phyloP scores from a whole-genome alignment of 2,888 invertebrate species.

The Tenthredo distinguenda region DNA sequence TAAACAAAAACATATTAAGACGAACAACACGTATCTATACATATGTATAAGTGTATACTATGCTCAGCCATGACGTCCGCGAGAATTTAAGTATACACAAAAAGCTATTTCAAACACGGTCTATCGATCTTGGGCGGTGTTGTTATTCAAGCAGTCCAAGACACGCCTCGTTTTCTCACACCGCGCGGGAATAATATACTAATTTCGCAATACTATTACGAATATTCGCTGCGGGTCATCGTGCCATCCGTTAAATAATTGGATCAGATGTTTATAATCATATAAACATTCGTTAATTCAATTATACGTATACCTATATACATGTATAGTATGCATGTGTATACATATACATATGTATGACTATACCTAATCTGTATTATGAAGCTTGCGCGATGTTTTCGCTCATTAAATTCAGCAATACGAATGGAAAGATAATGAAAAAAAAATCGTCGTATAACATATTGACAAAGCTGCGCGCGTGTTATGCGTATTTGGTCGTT shows the following conservation, averaged over 20 bases:
- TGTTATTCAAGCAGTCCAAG: background rate
- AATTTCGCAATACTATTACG: slow-evolving; percentile 18
- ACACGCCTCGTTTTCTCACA: slow-evolving; percentile 2
- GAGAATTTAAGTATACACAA: slow-evolving; percentile 26
- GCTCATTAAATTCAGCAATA: background rate
- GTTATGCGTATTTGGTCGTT: background rate
- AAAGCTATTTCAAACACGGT: slow-evolving; percentile 29
- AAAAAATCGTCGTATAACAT: background rate
- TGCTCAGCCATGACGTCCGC: background rate
- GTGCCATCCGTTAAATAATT: slow-evolving; percentile 14
- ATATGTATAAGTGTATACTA: background rate
- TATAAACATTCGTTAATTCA: background rate
- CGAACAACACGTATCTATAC: background rate
- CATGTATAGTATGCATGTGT: background rate
- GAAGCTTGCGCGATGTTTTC: background rate
- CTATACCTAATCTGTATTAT: background rate
- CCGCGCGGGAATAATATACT: background rate
- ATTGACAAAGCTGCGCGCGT: slow-evolving; percentile 1
- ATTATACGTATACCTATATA: background rate
- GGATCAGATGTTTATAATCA: background rate
- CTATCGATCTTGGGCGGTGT: background rate
- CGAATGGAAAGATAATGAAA: background rate
- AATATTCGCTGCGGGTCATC: background rate
- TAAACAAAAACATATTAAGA: slow-evolving; percentile 4
- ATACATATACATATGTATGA: background rate